Base-by-base conservation (phyloP, 2,113 vertebrate genomes). In the Aphelocoma coerulescens region DNA sequence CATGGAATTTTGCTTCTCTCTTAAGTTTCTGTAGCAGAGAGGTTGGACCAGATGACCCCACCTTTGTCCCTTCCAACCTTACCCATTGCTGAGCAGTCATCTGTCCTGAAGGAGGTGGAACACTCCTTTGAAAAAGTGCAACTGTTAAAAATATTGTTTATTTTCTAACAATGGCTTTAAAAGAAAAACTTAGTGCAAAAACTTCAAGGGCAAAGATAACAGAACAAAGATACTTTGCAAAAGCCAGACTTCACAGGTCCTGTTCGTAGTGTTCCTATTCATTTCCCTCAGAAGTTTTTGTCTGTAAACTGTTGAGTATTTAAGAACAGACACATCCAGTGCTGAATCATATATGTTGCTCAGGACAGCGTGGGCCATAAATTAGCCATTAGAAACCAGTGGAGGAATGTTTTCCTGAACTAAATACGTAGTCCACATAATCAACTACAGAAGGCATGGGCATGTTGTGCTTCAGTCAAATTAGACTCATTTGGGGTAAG, bases 371-470 rank as follows among this genome's bases (percentile, higher is more conserved):
- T 23, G 16, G 10, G 4, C 2, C 27, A 35, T 23, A 65, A 85
- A 73, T 55, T 13, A 66, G 11, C 26, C 10, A 43, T 18, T 6
- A 73, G 33, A 77, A 92, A 63, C 8, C 22, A n/a, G 9, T 20
- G 23, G 33, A 81, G 5, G 11, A 68, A 37, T 5, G 5, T 20
- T 58, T 94, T 86, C 44, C 58, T 66, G 69, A 84, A 39, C 30
- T 69, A 69, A 37, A 44, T 27, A 33, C 1, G 1, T 32, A 48
- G 27, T 58, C 13, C 59, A 77, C 33, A 49, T 52, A 68, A 65
- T 22, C 17, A 41, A 0, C 37, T 33, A 52, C 30, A 69, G 27
- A 72, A 0, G 1, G 10, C 16, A 30, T 9, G 5, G 11, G 5
- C 35, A 10, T 35, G 10, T 68, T 80, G n/a, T 6, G 11, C 26